Percentiles rank a stretch among this genome's conserved stretches.
Conservation (phyloP, 2,113 vertebrate species). For the Buteo buteo region DNA sequence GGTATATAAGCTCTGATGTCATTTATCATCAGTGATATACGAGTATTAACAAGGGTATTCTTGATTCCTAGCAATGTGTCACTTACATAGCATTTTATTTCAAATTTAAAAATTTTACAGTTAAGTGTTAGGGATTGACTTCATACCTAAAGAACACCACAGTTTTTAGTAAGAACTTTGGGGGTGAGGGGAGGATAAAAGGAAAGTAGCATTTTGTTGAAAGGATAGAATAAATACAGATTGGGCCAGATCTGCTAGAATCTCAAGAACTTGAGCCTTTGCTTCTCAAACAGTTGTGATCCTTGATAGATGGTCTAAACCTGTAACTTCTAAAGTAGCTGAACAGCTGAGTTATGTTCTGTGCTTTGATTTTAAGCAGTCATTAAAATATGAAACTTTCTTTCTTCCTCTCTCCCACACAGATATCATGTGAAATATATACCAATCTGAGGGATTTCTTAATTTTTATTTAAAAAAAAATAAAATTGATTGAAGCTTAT, state of each 20-base stretch:
- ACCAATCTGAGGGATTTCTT: background rate
- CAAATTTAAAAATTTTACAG: background rate
- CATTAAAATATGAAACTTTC: accelerated
- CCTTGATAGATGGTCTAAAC: background rate
- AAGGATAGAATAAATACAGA: background rate
- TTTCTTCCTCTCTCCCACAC: background rate
- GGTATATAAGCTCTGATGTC: background rate
- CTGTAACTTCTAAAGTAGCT: background rate
- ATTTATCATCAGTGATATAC: too few species aligned
- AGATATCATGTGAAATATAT: background rate
- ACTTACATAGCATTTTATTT: background rate
- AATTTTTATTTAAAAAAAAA: background rate
- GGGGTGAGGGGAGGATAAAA: background rate
- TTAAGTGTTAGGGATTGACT: background rate
- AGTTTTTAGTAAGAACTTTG: background rate
- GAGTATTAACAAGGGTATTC: background rate
- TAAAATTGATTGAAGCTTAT: background rate
- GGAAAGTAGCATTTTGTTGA: background rate
- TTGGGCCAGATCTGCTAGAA: background rate
- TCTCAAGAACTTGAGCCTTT: background rate
- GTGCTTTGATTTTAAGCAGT: background rate
- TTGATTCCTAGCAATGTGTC: background rate
- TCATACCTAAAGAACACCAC: background rate
- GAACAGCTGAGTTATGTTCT: background rate
- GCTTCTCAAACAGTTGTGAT: background rate